Evolutionary conservation across 2,888 invertebrate species (phyloP), one percentile per base, ranked within the genome.

Genomic region (Achlya flavicornis): DNA sequence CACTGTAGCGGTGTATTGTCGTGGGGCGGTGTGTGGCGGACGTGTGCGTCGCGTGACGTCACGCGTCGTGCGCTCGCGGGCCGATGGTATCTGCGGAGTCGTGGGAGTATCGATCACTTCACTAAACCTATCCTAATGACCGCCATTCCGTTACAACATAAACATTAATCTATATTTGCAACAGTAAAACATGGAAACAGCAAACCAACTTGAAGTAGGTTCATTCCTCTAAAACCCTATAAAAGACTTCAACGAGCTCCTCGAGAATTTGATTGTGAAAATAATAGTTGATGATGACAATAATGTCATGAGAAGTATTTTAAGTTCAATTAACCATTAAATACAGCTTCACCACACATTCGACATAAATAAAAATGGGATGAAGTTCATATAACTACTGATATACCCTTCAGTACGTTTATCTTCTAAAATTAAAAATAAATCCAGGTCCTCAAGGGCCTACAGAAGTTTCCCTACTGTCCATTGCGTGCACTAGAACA

Each of bases 91-190:
- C 58, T 14, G 58, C 14, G 32, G 46, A n/a, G 58, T 19, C n/a
- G 58, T 58, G 58, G 35, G 58, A 53, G 53, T 53, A 53, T 53
- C 58, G 58, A 58, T 33, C 58, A 32, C 58, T 58, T 58, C 35
- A 58, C 58, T 58, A 58, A 58, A 33, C 14, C 41, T 32, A 58
- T 58, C 35, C 33, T 58, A 58, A 58, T 33, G 58, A 58, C 33
- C 58, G 32, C 58, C 58, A 58, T 53, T 53, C 19, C 16, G 53
- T 53, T 19, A 53, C 53, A 53, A 53, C 19, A 19, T 19, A 5
- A 53, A 53, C 53, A 53, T 53, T 53, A 6, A 53, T 53, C 53
- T 53, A 53, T 10, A 53, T 53, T 53, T 19, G 19, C 19, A 19
- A 19, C 53, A 53, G 53, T 53, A 19, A 4, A 53, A 19, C 19